Evolutionary conservation across 2,797 vertebrate genomes (phyloP).

Genomic region (Gymnocypris eckloni): DNA sequence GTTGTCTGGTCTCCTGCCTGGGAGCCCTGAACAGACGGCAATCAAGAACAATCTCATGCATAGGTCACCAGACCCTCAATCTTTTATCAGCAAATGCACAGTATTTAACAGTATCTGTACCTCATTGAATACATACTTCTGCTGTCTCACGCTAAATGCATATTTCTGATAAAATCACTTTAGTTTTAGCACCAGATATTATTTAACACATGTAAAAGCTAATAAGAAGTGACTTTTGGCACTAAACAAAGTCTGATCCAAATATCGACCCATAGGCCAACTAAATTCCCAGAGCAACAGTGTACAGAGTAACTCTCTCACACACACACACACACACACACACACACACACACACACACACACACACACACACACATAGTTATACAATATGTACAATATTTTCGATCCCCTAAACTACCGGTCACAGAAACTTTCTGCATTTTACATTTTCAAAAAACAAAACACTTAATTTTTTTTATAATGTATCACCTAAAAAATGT

Average conservation of each 20-base stretch:
- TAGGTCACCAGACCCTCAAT: not conserved
- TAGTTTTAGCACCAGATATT: not conserved
- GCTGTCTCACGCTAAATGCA: not conserved
- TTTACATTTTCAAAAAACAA: no score
- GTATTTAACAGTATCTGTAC: not conserved
- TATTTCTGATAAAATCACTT: not conserved
- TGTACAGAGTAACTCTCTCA: not conserved
- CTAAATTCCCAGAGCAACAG: not conserved
- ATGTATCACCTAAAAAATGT: no score
- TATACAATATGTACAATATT: no score
- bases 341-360: no score
- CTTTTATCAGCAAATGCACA: not conserved
- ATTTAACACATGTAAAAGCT: not conserved
- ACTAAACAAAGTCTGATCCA: not conserved
- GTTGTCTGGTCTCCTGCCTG: slow-evolving; percentile 17
- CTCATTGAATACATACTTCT: not conserved
- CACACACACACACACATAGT: no score
- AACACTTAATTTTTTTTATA: no score
- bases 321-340: no score
- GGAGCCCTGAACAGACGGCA: not conserved
- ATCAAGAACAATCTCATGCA: not conserved
- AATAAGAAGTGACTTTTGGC: not conserved
- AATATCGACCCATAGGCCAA: not conserved
- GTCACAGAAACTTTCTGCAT: no score
- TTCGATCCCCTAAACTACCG: no score